Base-by-base conservation (phyloP, 2,797 vertebrate species). In the Crocidura indochinensis region DNA sequence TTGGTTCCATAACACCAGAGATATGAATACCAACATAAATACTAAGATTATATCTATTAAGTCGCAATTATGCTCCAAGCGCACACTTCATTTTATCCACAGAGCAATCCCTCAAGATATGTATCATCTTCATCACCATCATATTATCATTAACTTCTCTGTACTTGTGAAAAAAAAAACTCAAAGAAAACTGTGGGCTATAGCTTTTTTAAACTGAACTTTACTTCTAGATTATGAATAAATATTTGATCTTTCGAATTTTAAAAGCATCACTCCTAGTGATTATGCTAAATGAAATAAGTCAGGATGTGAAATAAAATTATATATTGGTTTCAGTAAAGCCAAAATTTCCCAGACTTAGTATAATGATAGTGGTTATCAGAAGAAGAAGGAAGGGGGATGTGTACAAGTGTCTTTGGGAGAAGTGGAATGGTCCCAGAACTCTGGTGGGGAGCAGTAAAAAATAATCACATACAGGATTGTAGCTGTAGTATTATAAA, bases 211-310 rank as follows among this genome's bases (percentile, higher is more conserved):
- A 11, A 46, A 85, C 26, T 67, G 49, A 83, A 44, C 60, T 94
- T 87, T 49, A 17, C 12, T 89, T 84, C 75, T 46, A 71, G 46
- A 88, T 68, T 67, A 47, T 51, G 14, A 78, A 79, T 78, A 26
- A 87, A 91, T 84, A 22, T 67, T 69, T 87, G 68, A 56, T 12
- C 71, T 60, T 51, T 46, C 71, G 60, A 12, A 14, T 71, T 69
- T 46, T 38, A 84, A 83, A 68, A 47, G 51, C 47, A 24, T 44
- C 31, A 31, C 27, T 8, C 67, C 65, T 71, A 53, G 51, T 5
- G 51, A 51, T 10, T 51, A 51, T 51, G 10, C 51, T 51, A 51
- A 51, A 51, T 51, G 51, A 51, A 51, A 51, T 15, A 38, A 38
- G 38, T 38, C 38, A 38, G 38, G 51, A 53, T 4, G 11, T 53